Percentiles rank a stretch among this genome's conserved stretches.
phyloP scores from a whole-genome alignment of 2,797 vertebrate genomes.

The Coendou prehensilis region DNA sequence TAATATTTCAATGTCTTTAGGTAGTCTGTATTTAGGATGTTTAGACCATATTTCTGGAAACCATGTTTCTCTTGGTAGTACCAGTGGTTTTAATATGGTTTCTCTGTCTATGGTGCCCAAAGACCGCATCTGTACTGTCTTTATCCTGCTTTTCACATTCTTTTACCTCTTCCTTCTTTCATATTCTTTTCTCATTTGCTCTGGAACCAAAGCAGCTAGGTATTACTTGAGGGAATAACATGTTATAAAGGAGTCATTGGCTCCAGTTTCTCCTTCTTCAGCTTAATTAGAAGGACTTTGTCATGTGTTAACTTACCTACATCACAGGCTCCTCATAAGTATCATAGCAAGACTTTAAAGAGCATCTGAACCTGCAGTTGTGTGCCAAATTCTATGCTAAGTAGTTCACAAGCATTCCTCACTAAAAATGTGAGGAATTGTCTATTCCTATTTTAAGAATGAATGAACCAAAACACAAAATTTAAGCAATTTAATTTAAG shows the following conservation, averaged over 20 bases:
- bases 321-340: neutral
- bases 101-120: neutral
- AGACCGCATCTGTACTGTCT: neutral
- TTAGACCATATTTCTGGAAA: neutral
- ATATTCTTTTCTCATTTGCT: conserved; percentile 6
- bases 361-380: neutral
- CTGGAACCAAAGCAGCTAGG: neutral
- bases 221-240: neutral
- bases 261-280: neutral
- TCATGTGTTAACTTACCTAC: neutral
- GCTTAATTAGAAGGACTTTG: neutral
- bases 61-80: neutral
- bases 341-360: neutral
- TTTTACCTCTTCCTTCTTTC: neutral
- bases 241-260: neutral
- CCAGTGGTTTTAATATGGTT: neutral
- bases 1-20: neutral
- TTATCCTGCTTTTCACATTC: neutral
- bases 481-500: conserved; percentile 58
- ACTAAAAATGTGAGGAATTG: conserved; percentile 36
- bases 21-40: neutral
- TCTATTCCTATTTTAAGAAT: conserved; percentile 52
- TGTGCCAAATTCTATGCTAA: neutral
- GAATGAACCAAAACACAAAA: conserved; percentile 62
- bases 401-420: conserved; percentile 10